Evolutionary conservation across 2,797 vertebrate genomes (phyloP).

Genomic region (Miopithecus talapoin): DNA sequence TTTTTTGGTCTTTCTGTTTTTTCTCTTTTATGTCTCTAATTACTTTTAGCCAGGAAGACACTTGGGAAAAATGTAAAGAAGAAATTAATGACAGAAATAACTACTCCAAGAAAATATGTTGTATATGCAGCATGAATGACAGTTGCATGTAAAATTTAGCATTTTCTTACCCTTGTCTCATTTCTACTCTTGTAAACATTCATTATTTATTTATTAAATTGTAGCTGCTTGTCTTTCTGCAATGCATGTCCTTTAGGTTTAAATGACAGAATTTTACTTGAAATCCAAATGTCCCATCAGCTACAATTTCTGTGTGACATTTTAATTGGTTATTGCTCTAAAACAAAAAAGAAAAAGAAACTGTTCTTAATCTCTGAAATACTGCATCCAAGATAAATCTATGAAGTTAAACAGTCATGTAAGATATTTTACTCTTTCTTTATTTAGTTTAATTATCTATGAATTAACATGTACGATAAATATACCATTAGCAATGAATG

Average conservation of each 20-base stretch:
- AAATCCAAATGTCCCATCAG: constrained; percentile 25
- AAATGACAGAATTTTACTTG: neutral
- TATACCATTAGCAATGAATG: neutral
- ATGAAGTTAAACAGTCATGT: neutral
- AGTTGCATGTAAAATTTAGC: neutral
- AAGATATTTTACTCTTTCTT: constrained; percentile 37
- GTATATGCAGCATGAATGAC: neutral
- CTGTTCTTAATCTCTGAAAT: neutral
- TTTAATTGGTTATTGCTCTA: neutral
- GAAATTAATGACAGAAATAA: neutral
- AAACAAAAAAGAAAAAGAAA: neutral
- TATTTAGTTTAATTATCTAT: constrained; percentile 30
- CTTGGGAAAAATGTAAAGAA: constrained; percentile 10
- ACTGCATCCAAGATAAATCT: neutral
- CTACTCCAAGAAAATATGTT: neutral
- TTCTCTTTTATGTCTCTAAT: neutral
- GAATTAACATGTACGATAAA: neutral
- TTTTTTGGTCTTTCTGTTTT: neutral
- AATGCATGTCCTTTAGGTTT: constrained; percentile 10
- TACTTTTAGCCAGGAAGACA: neutral
- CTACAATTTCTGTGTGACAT: neutral
- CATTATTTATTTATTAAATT: neutral
- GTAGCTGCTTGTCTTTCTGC: neutral
- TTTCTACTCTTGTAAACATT: neutral
- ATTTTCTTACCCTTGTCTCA: neutral